These are phyloP conservation scores for Notodonta dromedarius DNA, from an alignment of 2,888 invertebrate species.

Conservation along the genomic window DNA sequence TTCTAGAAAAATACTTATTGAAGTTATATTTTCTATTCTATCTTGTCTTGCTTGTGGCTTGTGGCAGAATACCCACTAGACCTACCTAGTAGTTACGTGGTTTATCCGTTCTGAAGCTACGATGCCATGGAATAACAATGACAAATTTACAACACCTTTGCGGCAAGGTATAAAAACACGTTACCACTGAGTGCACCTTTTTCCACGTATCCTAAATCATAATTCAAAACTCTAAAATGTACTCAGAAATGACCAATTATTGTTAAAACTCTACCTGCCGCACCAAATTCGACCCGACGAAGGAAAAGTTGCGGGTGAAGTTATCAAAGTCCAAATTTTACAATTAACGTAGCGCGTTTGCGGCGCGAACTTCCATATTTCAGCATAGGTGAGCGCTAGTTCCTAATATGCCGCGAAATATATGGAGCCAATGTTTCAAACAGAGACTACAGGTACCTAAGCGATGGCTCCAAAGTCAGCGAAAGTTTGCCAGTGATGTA, in stretches of 20 bases:
- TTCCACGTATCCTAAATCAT: slow-evolving; percentile 2
- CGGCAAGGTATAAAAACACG: too few relatives aligned
- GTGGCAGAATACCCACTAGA: too few relatives aligned
- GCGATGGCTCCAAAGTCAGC: slow-evolving; percentile 42
- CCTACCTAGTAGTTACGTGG: too few relatives aligned
- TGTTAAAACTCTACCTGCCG: slow-evolving; percentile 53
- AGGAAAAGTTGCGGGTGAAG: slow-evolving; percentile 50
- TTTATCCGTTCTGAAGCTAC: too few relatives aligned
- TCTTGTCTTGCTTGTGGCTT: too few relatives aligned
- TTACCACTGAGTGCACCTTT: too few relatives aligned
- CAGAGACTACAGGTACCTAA: slow-evolving; percentile 44
- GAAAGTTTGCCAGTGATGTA: slow-evolving; percentile 29
- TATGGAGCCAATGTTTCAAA: slow-evolving; percentile 59
- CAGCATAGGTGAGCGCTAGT: slow-evolving; percentile 64
- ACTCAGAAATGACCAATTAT: slow-evolving; percentile 49
- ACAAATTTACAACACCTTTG: too few relatives aligned
- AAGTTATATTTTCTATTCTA: not conserved
- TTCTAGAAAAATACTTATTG: not conserved
- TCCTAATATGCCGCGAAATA: slow-evolving; percentile 68
- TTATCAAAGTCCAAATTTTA: slow-evolving; percentile 71
- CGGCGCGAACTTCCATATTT: slow-evolving; percentile 63
- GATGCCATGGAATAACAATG: too few relatives aligned
- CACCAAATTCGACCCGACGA: slow-evolving; percentile 41
- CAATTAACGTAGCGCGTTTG: slow-evolving; percentile 66
- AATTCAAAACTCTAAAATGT: slow-evolving; percentile 19